A percentile compares a stretch with the other conserved stretches of the same genome.
These are phyloP conservation scores for Charaxes varanes DNA, from an alignment of 1,140 invertebrate species.

Conservation along the genomic window DNA sequence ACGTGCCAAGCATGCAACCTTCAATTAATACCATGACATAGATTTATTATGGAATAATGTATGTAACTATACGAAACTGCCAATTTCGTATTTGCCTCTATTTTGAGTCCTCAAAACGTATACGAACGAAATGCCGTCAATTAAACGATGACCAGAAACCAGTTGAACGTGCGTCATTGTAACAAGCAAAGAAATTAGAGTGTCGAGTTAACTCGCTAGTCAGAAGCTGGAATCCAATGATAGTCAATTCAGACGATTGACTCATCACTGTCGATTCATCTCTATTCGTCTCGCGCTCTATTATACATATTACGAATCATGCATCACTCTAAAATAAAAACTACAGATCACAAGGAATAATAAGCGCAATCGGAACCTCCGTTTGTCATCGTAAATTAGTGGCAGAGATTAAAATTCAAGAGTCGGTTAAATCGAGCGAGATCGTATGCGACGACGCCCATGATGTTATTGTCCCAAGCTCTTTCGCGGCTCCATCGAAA, in stretches of 20 bases:
- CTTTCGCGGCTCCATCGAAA: neutral
- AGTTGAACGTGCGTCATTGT: conserved; percentile 7
- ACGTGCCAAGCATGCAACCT: no score
- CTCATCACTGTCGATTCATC: conserved; percentile 4
- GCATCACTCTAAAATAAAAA: conserved; percentile 28
- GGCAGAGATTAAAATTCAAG: conserved; percentile 6
- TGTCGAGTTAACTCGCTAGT: conserved; percentile 1
- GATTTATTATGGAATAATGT: no score
- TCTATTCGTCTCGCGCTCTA: conserved; percentile 12
- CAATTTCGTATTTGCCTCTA: no score
- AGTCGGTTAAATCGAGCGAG: neutral
- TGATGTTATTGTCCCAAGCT: conserved; percentile 16
- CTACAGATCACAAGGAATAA: conserved; percentile 25
- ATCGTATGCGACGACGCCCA: conserved; percentile 1
- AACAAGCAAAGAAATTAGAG: conserved; percentile 6
- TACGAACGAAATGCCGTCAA: no score
- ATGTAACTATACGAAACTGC: no score
- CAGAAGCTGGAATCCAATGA: neutral
- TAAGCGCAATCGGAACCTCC: conserved; percentile 22
- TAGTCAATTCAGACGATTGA: conserved; percentile 2
- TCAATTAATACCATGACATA: no score
- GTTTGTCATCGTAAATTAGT: conserved; percentile 20
- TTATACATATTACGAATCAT: conserved; percentile 21
- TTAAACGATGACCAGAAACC: conserved; percentile 3
- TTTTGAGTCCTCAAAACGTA: no score